Percentiles rank a stretch among this genome's conserved stretches.
Conservation (phyloP, 2,797 vertebrate species). For the Sebastes melanostomus region DNA sequence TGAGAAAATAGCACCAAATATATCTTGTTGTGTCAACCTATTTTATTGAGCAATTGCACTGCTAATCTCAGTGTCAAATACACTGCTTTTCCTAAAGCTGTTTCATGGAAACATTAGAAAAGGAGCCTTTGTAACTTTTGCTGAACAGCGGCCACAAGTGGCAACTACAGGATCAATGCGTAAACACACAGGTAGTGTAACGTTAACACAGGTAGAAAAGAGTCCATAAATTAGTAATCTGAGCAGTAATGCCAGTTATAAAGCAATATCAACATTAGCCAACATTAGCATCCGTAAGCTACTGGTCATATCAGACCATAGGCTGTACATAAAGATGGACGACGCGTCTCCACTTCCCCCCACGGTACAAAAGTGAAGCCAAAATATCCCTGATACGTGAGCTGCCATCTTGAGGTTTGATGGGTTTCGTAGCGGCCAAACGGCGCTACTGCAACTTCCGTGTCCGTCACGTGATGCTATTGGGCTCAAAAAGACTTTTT, state of each 20-base stretch:
- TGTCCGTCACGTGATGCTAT: too few species aligned
- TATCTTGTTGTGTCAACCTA: not conserved
- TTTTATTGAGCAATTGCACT: not conserved
- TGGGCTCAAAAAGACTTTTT: too few species aligned
- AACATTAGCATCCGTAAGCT: too few species aligned
- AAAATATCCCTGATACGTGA: too few species aligned
- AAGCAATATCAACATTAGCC: not conserved
- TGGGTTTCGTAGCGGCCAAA: too few species aligned
- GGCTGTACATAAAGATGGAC: too few species aligned
- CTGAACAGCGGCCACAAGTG: not conserved
- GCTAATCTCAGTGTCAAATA: not conserved
- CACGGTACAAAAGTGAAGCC: too few species aligned
- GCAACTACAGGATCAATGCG: not conserved
- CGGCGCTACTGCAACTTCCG: too few species aligned
- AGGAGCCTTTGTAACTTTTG: not conserved
- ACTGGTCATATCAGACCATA: too few species aligned
- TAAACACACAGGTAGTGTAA: not conserved
- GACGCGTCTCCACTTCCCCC: too few species aligned
- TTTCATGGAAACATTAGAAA: not conserved
- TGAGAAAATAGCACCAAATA: not conserved
- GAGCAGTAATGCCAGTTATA: not conserved
- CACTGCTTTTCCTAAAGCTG: not conserved
- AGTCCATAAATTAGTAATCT: not conserved
- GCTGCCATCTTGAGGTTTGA: too few species aligned
- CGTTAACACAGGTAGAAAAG: not conserved